These are phyloP conservation scores for Todiramphus chloris DNA, from an alignment of 2,113 vertebrate species.

Conservation along the genomic window DNA sequence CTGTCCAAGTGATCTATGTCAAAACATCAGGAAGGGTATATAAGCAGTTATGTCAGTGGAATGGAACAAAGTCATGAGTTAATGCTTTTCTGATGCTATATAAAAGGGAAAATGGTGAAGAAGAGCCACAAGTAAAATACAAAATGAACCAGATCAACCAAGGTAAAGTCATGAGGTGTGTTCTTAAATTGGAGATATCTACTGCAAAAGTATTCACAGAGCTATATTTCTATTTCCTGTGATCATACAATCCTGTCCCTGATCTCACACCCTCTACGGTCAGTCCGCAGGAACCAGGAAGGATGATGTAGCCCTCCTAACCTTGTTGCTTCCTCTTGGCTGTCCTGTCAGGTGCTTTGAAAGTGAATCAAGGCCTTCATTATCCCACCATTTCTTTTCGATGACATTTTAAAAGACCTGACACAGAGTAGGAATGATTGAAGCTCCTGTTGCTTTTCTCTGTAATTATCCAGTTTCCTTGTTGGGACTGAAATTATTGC, in stretches of 20 bases:
- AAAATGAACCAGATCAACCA: conserved; percentile 18
- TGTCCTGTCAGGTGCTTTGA: conserved; percentile 5
- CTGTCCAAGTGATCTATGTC: neutral
- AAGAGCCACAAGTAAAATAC: conserved; percentile 10
- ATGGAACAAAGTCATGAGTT: conserved; percentile 35
- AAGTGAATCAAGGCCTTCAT: conserved; percentile 6
- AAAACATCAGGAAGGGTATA: conserved; percentile 24
- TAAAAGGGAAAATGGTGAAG: conserved; percentile 58
- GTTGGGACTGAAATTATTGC: conserved; percentile 35
- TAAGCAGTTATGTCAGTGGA: conserved; percentile 19
- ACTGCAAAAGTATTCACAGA: neutral
- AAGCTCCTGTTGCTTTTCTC: conserved; percentile 11
- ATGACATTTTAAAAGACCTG: conserved; percentile 35
- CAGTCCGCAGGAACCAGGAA: conserved; percentile 21
- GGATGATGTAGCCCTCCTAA: neutral
- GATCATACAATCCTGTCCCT: neutral
- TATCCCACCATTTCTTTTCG: conserved; percentile 24
- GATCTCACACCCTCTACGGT: neutral
- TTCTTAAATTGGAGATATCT: neutral
- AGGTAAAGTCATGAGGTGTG: neutral
- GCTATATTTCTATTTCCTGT: neutral
- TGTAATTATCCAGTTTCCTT: conserved; percentile 38
- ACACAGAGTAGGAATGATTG: neutral
- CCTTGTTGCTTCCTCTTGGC: conserved; percentile 7
- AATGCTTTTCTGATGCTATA: conserved; percentile 58